Conservation (phyloP, 2,113 vertebrate genomes). For the Pyxicephalus adspersus region DNA sequence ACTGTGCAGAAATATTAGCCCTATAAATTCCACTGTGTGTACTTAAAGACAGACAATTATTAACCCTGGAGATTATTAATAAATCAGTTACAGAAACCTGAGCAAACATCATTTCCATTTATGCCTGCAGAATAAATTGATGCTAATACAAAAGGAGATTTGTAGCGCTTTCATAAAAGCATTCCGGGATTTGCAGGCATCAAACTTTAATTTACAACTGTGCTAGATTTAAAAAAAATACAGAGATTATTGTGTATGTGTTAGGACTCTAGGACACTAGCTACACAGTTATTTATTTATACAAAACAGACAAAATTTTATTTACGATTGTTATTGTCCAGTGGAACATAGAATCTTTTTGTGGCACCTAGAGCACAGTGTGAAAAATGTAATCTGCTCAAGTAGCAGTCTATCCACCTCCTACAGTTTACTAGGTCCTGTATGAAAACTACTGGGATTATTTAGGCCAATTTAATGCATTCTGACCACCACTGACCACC, state of each 20-base stretch:
- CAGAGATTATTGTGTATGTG: neutral
- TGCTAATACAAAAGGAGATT: conserved; percentile 43
- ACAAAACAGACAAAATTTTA: too few relatives aligned
- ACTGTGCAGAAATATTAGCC: conserved; percentile 42
- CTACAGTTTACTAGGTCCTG: too few relatives aligned
- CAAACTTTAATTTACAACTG: neutral
- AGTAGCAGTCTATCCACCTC: too few relatives aligned
- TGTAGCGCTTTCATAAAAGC: conserved; percentile 14
- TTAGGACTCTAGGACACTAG: neutral
- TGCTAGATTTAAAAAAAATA: conserved; percentile 10
- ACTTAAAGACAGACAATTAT: conserved; percentile 54
- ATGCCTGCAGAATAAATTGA: conserved; percentile 23
- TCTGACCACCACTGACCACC: too few relatives aligned
- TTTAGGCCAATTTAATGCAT: too few relatives aligned
- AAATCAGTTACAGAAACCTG: conserved; percentile 47
- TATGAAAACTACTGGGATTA: too few relatives aligned
- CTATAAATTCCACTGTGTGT: conserved; percentile 51
- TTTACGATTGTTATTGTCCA: too few relatives aligned
- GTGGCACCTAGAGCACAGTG: too few relatives aligned
- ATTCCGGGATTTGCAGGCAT: conserved; percentile 10
- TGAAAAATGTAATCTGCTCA: too few relatives aligned
- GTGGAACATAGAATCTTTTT: too few relatives aligned
- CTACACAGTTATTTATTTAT: too few relatives aligned
- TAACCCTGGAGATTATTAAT: conserved; percentile 48
- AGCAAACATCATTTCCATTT: conserved; percentile 47